Conservation (phyloP, 2,888 invertebrate genomes). For the Nycteola revayana region DNA sequence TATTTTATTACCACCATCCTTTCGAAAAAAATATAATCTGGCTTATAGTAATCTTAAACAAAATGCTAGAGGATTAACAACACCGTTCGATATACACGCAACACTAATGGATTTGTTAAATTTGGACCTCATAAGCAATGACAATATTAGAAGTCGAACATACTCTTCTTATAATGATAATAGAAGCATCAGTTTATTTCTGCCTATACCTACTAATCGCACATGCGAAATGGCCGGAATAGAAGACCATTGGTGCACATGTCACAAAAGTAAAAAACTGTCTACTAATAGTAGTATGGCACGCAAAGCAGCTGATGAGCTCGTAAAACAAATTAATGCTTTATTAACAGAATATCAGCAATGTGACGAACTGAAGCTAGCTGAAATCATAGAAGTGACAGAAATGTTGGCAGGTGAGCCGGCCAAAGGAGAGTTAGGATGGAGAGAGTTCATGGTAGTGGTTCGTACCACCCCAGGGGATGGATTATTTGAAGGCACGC, state of each 20-base stretch:
- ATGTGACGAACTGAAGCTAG: slow-evolving; percentile 85
- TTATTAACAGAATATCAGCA: slow-evolving; percentile 82
- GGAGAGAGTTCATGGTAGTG: slow-evolving; percentile 84
- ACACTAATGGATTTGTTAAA: slow-evolving; percentile 87
- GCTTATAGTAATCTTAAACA: slow-evolving; percentile 84
- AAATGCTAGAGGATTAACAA: slow-evolving; percentile 88
- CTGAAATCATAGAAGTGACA: slow-evolving; percentile 85
- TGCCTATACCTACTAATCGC: slow-evolving; percentile 85
- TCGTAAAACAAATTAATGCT: slow-evolving; percentile 85
- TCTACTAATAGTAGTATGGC: slow-evolving; percentile 77
- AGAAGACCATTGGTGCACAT: slow-evolving; percentile 94
- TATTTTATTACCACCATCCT: slow-evolving; percentile 87
- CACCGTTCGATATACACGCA: slow-evolving; percentile 91
- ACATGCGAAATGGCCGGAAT: slow-evolving; percentile 91
- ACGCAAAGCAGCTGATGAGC: slow-evolving; percentile 79
- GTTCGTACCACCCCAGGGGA: slow-evolving; percentile 85
- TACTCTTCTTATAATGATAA: slow-evolving; percentile 56
- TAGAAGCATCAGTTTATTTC: slow-evolving; percentile 89
- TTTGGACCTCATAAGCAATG: slow-evolving; percentile 63
- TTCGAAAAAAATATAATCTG: slow-evolving; percentile 82
- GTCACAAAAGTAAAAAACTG: slow-evolving; percentile 85
- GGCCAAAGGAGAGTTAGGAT: slow-evolving; percentile 58
- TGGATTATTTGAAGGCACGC: slow-evolving; percentile 90
- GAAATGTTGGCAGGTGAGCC: slow-evolving; percentile 75
- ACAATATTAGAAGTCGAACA: slow-evolving; percentile 56